These are phyloP conservation scores for Nomada lathburiana DNA, from an alignment of 2,888 invertebrate species.

Conservation along the genomic window DNA sequence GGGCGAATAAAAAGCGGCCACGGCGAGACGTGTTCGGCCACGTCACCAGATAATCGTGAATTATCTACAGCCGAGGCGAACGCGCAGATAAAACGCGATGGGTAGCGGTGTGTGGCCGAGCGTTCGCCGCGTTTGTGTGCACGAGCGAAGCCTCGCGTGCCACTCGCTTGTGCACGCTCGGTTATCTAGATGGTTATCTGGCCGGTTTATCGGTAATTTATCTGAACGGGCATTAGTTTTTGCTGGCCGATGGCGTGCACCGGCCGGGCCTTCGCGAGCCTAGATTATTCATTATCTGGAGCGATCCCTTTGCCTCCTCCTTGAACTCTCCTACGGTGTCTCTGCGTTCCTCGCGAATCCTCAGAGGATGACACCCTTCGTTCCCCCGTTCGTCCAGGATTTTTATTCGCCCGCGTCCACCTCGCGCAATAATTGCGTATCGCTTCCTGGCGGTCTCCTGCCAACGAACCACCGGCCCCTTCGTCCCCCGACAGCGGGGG, in stretches of 20 bases:
- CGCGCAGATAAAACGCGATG: constrained; percentile 50
- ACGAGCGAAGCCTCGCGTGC: constrained; percentile 72
- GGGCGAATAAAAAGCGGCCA: constrained; percentile 61
- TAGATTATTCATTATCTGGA: constrained; percentile 83
- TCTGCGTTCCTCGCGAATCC: too few species aligned
- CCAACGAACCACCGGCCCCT: not conserved
- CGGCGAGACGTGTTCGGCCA: constrained; percentile 60
- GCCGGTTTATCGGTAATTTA: constrained; percentile 84
- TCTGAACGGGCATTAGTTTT: constrained; percentile 84
- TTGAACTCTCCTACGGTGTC: constrained; percentile 6
- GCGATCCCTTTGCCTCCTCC: constrained; percentile 67
- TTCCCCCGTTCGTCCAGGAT: not conserved
- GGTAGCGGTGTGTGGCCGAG: too few species aligned
- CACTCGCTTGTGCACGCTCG: constrained; percentile 73
- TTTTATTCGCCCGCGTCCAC: not conserved
- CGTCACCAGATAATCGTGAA: constrained; percentile 71
- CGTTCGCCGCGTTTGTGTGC: constrained; percentile 3
- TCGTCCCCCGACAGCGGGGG: not conserved
- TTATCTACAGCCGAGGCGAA: constrained; percentile 57
- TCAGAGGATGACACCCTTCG: too few species aligned
- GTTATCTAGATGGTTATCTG: constrained; percentile 83
- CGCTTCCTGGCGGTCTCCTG: constrained; percentile 5
- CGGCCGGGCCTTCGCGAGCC: constrained; percentile 77
- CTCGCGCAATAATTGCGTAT: constrained; percentile 33
- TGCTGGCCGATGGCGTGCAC: constrained; percentile 83